phyloP scores from a whole-genome alignment of 2,888 invertebrate species.

The Ligdia adustata region DNA sequence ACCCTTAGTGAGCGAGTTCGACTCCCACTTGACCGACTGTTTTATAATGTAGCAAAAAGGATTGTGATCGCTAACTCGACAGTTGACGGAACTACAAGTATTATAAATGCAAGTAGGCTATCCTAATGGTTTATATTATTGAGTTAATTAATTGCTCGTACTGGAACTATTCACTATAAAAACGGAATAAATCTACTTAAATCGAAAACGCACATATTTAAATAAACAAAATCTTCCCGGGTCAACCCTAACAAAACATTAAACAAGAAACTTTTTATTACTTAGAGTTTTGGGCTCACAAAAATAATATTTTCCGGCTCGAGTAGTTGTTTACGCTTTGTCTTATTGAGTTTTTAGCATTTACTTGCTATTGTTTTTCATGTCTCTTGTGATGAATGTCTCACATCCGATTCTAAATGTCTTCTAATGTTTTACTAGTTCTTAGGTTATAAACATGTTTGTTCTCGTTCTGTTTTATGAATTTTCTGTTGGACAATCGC shows the following conservation, averaged over 20 bases:
- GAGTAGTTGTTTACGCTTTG: slow-evolving; percentile 22
- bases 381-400: slow-evolving; percentile 14
- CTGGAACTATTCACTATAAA: slow-evolving; percentile 20
- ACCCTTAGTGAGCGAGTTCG: too few relatives aligned
- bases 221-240: neutral
- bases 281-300: neutral
- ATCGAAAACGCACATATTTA: slow-evolving; percentile 4
- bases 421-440: slow-evolving; percentile 2
- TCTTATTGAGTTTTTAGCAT: slow-evolving; percentile 17
- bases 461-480: too few relatives aligned
- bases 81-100: too few relatives aligned
- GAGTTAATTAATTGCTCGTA: slow-evolving; percentile 6
- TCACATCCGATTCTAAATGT: slow-evolving; percentile 10
- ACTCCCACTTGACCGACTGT: too few relatives aligned
- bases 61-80: too few relatives aligned
- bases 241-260: slow-evolving; percentile 2
- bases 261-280: slow-evolving; percentile 15
- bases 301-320: slow-evolving; percentile 11
- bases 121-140: too few relatives aligned
- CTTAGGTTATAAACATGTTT: slow-evolving; percentile 14
- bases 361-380: slow-evolving; percentile 17
- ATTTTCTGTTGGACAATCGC: too few relatives aligned
- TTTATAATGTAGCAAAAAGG: too few relatives aligned
- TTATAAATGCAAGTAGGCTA: too few relatives aligned
- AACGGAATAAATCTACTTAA: slow-evolving; percentile 14